Base-by-base conservation (phyloP, 1,140 invertebrate species). In the Papilio helenus region DNA sequence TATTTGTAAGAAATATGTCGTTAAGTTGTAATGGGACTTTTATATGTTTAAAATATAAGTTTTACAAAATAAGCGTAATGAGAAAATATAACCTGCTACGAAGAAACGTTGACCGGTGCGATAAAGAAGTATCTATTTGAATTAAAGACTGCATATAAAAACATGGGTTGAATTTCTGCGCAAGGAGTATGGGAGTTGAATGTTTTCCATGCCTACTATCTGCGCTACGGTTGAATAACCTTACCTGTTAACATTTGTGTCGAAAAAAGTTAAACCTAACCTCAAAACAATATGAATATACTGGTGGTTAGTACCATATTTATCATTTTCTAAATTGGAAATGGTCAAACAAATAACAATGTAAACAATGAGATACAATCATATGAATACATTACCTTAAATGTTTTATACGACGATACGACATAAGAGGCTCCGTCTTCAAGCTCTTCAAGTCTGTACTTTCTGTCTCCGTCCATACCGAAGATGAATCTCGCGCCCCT, bases 371-470 rank as follows among this genome's bases (percentile, higher is more conserved):
- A 23, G 46, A 34, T 46, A 49, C 2, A 55, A 55, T 8, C 26
- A 79, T 76, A 79, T 58, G 72, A 79, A 73, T 72, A 80, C 95
- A 14, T 96, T 95, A 98, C 97, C 96, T 98, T 98, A 94, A 99
- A 98, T n/a, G 97, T 97, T 91, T 98, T 98, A 87, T 98, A 98
- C 16, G 97, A 98, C 3, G 98, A 98, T 9, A 98, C 97, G 79
- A 99, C 97, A 90, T 99, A 99, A 12, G 97, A 97, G n/a, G 97
- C 97, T 16, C 98, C 98, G 87, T 98, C 98, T 88, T 98, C 97
- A 61, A 99, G 95, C 85, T 99, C 98, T 73, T 98, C 98, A 34
- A 99, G 94, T 81, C 96, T 96, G 85, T 97, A 96, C 84, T 98
- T 97, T 58, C 97, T 95, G 81, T 97, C 96, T 0, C 98, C 98